These are phyloP conservation scores for Thyatira batis DNA, from an alignment of 2,888 invertebrate genomes.

Conservation along the genomic window DNA sequence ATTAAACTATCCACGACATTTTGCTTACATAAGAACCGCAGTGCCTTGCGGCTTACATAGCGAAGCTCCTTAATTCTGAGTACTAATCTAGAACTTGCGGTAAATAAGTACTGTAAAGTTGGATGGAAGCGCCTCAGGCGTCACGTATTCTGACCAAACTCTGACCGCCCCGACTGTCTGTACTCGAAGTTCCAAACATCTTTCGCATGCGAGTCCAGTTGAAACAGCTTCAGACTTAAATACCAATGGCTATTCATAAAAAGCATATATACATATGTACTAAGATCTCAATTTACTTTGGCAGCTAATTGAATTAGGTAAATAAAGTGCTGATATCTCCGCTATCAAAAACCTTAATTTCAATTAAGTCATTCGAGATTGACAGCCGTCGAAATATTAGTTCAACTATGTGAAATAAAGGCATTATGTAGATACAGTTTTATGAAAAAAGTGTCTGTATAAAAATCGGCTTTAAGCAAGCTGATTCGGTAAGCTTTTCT, in stretches of 20 bases:
- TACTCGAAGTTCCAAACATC: constrained; percentile 36
- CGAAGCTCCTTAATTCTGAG: constrained; percentile 6
- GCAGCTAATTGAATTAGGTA: no score
- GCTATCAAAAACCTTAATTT: no score
- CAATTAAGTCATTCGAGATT: no score
- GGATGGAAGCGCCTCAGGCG: constrained; percentile 24
- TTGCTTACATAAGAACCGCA: not conserved
- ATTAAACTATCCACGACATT: no score
- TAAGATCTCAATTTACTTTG: not conserved
- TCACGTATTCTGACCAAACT: constrained; percentile 37
- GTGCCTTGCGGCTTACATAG: not conserved
- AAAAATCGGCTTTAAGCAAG: no score
- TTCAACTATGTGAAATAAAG: no score
- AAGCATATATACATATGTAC: not conserved
- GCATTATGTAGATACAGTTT: no score
- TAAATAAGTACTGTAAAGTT: constrained; percentile 31
- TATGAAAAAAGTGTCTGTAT: no score
- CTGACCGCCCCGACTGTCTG: constrained; percentile 16
- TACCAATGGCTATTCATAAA: not conserved
- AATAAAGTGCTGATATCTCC: no score
- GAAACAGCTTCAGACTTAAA: constrained; percentile 2
- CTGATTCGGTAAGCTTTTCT: not conserved
- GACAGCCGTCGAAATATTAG: no score
- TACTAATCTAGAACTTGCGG: constrained; percentile 11
- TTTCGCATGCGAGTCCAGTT: constrained; percentile 37